Base-by-base conservation (phyloP, 1,140 invertebrate genomes). In the Hyles euphorbiae region DNA sequence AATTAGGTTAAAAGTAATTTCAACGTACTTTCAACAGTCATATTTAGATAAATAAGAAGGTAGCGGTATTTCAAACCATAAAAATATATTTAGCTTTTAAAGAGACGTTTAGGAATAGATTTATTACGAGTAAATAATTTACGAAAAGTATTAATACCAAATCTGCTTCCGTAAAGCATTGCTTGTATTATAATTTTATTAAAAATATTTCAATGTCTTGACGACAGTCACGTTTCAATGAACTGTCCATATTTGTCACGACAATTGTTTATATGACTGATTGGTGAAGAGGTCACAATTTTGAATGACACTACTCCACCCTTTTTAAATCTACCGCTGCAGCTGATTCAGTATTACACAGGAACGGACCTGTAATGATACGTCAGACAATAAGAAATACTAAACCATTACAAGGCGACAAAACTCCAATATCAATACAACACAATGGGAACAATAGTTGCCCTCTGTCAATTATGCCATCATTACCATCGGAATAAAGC, bases 381-480 rank as follows among this genome's bases (percentile, higher is more conserved):
- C 65, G 68, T 63, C 63, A 78, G 75, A 88, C 81, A 88, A 88
- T 81, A 79, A 71, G 69, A 73, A 80, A 74, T 72, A 73, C 71
- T 72, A 53, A 59, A 72, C 80, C 78, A 81, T 87, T 85, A 87
- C 83, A 87, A 85, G 78, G 83, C 83, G 86, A 88, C 83, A 86
- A 88, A 88, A 81, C 80, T 67, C 64, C 83, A 80, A 88, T 87
- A 88, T 81, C 78, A 81, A 82, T 78, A 83, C 74, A 81, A 84
- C 69, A 88, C 83, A 86, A 87, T 87, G 67, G 80, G 81, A 87
- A 88, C 85, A 88, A 87, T 88, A 83, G 85, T 81, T 84, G 83
- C 74, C 75, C 79, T 83, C 78, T 87, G 83, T 88, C 86, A 88
- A 87, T 88, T 88, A 88, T 85, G 73, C 83, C 78, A 85, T 88